Base-by-base conservation (phyloP, 2,888 invertebrate genomes). In the Strigamia transsilvanica region DNA sequence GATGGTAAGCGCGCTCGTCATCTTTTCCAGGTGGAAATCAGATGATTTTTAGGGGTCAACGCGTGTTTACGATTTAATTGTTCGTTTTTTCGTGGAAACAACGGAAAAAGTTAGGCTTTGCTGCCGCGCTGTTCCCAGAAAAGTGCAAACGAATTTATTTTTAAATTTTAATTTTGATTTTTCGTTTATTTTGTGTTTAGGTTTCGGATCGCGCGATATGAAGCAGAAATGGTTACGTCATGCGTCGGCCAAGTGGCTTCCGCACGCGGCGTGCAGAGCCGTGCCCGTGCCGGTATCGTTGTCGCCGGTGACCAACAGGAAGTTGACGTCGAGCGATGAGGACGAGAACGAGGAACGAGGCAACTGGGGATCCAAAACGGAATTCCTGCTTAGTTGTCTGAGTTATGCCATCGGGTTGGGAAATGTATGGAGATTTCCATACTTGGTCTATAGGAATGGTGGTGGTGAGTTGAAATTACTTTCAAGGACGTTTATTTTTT, bases 381-480 rank as follows among this genome's bases (percentile, higher is more conserved):
- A 91, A 86, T 91, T 91, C 85, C 87, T 91, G 23, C 87, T 92
- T 0, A 90, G 91, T 2, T 91, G 91, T 80, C 89, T 92, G 32
- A 91, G 91, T 51, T 90, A 91, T 86, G 91, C 91, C 12, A 90
- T 91, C 78, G 91, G 91, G 0, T 87, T 91, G 15, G 91, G 92
- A 77, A 92, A 92, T 85, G 88, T 92, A 12, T 92, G 92, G 92
- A 87, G 91, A 83, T 92, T 92, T 87, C 92, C 92, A 6, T 92
- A 92, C 84, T 87, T 90, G 10, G 90, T 90, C 84, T 90, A 90
- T 86, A 84, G 86, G 51, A 88, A 88, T 83, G 88, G 87, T 10
- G 88, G 88, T 84, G 87, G 87, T 87, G 82, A 82, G 79, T 41
- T 32, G 73, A 73, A 73, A 27, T 73, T 51, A 51, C 21, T 79